phyloP scores from a whole-genome alignment of 1,140 invertebrate genomes.

The Amphibalanus amphitrite region DNA sequence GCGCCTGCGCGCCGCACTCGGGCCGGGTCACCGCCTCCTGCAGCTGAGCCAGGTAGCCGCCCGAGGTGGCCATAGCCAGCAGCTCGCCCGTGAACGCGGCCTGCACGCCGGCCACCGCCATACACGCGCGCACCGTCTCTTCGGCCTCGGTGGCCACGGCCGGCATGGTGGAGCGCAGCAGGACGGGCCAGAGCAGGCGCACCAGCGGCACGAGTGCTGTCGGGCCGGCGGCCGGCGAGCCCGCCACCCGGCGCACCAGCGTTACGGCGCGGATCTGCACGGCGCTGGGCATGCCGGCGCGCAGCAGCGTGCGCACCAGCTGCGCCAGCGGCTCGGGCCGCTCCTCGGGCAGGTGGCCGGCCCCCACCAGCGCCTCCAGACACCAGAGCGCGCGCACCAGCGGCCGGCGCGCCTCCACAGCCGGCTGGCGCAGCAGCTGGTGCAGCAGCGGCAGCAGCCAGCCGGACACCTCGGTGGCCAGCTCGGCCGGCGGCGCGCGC shows the following conservation, averaged over 20 bases:
- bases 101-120: background rate
- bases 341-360: background rate
- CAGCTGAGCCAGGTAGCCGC: background rate
- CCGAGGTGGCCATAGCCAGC: background rate
- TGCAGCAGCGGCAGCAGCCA: background rate
- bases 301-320: background rate
- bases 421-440: too few relatives aligned
- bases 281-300: background rate
- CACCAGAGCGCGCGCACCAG: background rate
- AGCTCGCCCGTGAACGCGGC: too few relatives aligned
- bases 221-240: too few relatives aligned
- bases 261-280: background rate
- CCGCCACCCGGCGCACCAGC: background rate
- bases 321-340: background rate
- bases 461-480: too few relatives aligned
- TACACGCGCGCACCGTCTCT: background rate
- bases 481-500: too few relatives aligned
- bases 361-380: background rate
- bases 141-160: background rate
- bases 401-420: too few relatives aligned
- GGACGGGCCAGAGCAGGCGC: background rate
- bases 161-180: background rate
- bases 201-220: background rate
- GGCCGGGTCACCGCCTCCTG: background rate
- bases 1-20: background rate